Evolutionary conservation across 2,888 invertebrate genomes (phyloP), one percentile per base, ranked within the genome.

Genomic region (Iphiclides podalirius): DNA sequence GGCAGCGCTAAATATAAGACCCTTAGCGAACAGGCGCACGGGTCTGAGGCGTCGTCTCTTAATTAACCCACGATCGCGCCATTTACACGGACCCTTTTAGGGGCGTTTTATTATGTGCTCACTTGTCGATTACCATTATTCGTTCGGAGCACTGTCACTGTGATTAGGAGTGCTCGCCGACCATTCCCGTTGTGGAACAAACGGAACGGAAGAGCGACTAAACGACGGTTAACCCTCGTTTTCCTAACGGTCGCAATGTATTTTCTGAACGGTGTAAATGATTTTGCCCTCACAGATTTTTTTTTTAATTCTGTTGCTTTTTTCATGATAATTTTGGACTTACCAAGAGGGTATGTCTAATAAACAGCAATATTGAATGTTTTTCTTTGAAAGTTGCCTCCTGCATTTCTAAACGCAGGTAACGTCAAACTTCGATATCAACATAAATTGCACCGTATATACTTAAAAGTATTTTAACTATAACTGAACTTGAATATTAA

Each of bases 1-100:
- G 8, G 20, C 8, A 6, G 13, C 17, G 35, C n/a, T 14, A 4
- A 36, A 40, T 40, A 15, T 39, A 12, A 7, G 12, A 52, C 59
- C 54, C 59, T 52, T 57, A 52, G 54, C 63, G 61, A 64, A 59
- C 64, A 55, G 56, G 39, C 51, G 56, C 60, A 56, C 55, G 57
- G 56, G 54, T 38, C 41, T 42, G 59, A 53, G 14, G 39, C n/a
- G 47, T 53, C 58, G n/a, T n/a, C 20, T 20, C 53, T 59, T 41
- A 42, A 50, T 44, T 43, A 40, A 43, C 53, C 16, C 31, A 14
- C 43, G 26, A 41, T 51, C 16, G 45, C 28, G 37, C 40, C 45
- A 46, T 51, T n/a, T 51, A 51, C 51, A 40, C 36, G 52, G 56
- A 64, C 63, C 31, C 54, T 72, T 71, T 69, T 43, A 38, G 48